These are phyloP conservation scores for Buphagus erythrorhynchus DNA, from an alignment of 2,797 vertebrate genomes.

Conservation along the genomic window DNA sequence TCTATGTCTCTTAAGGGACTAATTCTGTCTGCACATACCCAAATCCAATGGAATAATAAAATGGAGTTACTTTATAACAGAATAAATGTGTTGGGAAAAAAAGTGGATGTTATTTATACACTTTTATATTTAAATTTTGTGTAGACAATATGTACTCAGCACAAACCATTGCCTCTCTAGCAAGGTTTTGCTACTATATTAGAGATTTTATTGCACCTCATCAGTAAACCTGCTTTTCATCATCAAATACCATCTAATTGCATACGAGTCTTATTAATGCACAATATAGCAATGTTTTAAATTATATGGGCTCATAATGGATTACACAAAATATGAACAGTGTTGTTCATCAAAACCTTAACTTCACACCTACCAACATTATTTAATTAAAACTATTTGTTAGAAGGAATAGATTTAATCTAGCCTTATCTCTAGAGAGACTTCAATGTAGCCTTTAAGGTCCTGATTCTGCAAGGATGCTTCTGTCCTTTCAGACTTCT, in stretches of 20 bases:
- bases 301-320: not conserved
- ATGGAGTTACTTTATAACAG: not conserved
- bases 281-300: not conserved
- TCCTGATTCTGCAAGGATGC: not conserved
- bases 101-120: not conserved
- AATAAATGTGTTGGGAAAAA: not conserved
- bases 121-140: not conserved
- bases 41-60: constrained; percentile 20
- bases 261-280: not conserved
- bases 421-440: not conserved
- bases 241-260: not conserved
- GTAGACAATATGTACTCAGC: not conserved
- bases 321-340: not conserved
- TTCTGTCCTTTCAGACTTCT: not conserved
- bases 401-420: not conserved
- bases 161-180: not conserved
- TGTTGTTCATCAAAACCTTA: not conserved
- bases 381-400: constrained; percentile 6
- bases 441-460: not conserved
- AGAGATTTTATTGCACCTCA: not conserved
- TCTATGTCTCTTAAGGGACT: not conserved
- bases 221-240: constrained; percentile 4
- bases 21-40: not conserved
- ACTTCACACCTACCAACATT: not conserved
- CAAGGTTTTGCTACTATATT: not conserved